phyloP scores from a whole-genome alignment of 1,140 invertebrate species.

The Carposina sasakii region DNA sequence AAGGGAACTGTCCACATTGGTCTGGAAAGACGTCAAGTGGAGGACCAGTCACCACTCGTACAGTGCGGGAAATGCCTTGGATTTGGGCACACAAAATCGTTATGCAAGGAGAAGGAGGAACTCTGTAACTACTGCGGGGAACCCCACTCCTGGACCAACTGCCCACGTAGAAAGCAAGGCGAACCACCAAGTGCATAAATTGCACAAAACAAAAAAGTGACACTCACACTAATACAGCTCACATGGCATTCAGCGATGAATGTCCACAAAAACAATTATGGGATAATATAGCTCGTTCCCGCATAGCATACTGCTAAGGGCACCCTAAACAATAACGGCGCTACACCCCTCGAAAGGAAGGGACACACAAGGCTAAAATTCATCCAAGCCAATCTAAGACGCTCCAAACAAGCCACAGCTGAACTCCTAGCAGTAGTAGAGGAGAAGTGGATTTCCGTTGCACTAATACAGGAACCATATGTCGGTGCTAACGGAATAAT shows the following conservation, averaged over 20 bases:
- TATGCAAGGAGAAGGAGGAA: constrained; percentile 10
- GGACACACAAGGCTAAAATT: constrained; percentile 3
- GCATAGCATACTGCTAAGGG: constrained; percentile 26
- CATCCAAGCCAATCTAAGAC: constrained; percentile 25
- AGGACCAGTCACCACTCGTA: constrained; percentile 24
- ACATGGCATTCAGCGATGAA: constrained; percentile 11
- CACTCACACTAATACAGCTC: not conserved
- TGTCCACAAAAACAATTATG: constrained; percentile 18
- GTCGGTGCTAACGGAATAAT: constrained; percentile 14
- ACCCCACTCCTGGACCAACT: constrained; percentile 10
- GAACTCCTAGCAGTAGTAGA: constrained; percentile 15
- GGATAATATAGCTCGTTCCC: constrained; percentile 26
- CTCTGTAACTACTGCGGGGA: constrained; percentile 19
- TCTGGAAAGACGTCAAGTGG: constrained; percentile 12
- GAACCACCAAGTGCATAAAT: constrained; percentile 12
- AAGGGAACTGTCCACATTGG: constrained; percentile 20
- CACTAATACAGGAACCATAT: constrained; percentile 31
- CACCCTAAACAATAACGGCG: not conserved
- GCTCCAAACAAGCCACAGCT: constrained; percentile 19
- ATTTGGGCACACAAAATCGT: constrained; percentile 18
- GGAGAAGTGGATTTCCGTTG: constrained; percentile 4
- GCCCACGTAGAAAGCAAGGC: not conserved
- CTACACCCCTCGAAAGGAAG: not conserved
- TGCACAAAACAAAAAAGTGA: not conserved
- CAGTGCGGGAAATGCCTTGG: constrained; percentile 26